Evolutionary conservation across 2,888 invertebrate species (phyloP).

Genomic region (Drosophila subquinaria): DNA sequence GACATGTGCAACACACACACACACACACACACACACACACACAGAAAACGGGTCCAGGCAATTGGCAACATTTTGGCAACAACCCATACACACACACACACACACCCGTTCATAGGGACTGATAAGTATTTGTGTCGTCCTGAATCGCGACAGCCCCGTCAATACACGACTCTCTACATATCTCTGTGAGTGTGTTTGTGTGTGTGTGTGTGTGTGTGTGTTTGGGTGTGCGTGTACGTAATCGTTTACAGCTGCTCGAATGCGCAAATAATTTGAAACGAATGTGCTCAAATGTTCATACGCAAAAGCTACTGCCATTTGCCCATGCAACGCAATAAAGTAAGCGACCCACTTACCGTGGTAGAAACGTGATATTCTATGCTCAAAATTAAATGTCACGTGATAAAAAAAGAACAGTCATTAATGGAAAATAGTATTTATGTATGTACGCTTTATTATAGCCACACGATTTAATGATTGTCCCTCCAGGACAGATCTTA

Average conservation of each 20-base stretch:
- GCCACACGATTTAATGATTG: no score
- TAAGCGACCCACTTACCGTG: slow-evolving; percentile 43
- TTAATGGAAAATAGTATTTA: no score
- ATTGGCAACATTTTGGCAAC: slow-evolving; percentile 75
- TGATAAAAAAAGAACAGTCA: no score
- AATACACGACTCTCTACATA: slow-evolving; percentile 13
- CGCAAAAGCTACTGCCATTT: slow-evolving; percentile 66
- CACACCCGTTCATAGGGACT: slow-evolving; percentile 46
- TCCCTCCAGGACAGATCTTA: no score
- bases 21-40: slow-evolving; percentile 46
- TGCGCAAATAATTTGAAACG: slow-evolving; percentile 81
- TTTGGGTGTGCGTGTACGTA: slow-evolving; percentile 66
- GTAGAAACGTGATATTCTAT: not conserved
- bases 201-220: slow-evolving; percentile 5
- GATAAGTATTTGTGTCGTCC: slow-evolving; percentile 69
- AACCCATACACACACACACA: slow-evolving; percentile 30
- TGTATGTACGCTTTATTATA: no score
- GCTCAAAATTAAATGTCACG: not conserved
- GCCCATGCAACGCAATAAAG: slow-evolving; percentile 56
- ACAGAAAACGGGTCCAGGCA: slow-evolving; percentile 61
- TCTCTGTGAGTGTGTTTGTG: slow-evolving; percentile 6
- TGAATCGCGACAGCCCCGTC: slow-evolving; percentile 53
- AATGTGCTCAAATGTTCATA: slow-evolving; percentile 71
- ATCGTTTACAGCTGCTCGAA: slow-evolving; percentile 84
- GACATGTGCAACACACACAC: slow-evolving; percentile 72